Conservation (phyloP, 2,797 vertebrate species). For the Steatocranus sp. region DNA sequence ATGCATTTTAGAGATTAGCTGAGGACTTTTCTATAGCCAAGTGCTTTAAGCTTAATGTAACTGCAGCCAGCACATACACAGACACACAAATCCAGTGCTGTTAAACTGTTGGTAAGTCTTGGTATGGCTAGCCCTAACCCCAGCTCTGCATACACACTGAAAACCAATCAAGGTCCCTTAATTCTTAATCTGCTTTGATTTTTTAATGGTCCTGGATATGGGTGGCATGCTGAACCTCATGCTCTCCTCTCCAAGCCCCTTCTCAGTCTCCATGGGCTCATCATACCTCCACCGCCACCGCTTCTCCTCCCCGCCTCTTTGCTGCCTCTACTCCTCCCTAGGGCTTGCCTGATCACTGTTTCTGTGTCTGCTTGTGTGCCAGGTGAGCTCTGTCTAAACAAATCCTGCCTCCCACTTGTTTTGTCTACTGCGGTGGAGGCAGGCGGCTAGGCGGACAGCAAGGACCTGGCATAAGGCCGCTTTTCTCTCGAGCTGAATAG, state of each 20-base stretch:
- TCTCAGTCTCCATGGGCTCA: slow-evolving; percentile 13
- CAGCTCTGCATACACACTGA: background rate
- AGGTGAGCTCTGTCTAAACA: slow-evolving; percentile 79
- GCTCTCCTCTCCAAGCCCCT: background rate
- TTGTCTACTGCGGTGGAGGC: slow-evolving; percentile 67
- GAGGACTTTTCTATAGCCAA: background rate
- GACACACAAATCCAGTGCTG: slow-evolving; percentile 20
- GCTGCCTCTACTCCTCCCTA: slow-evolving; percentile 42
- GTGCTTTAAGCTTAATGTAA: background rate
- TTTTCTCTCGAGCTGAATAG: slow-evolving; percentile 42
- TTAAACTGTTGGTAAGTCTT: background rate
- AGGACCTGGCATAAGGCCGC: slow-evolving; percentile 33
- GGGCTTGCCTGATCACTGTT: slow-evolving; percentile 64
- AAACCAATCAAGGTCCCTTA: slow-evolving; percentile 15
- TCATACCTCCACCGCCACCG: background rate
- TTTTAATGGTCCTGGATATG: slow-evolving; percentile 18
- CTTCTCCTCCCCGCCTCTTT: background rate
- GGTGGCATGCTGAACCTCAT: slow-evolving; percentile 1
- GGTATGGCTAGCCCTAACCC: slow-evolving; percentile 12
- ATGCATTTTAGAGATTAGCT: slow-evolving; percentile 14
- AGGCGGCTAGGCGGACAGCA: slow-evolving; percentile 47
- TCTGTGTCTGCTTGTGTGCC: slow-evolving; percentile 61
- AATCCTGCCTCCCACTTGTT: slow-evolving; percentile 74
- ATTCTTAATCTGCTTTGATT: slow-evolving; percentile 49
- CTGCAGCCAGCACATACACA: background rate